A percentile compares a stretch with the other conserved stretches of the same genome.
Evolutionary conservation across 2,113 vertebrate genomes (phyloP).

Genomic region (Calidris pygmaea): DNA sequence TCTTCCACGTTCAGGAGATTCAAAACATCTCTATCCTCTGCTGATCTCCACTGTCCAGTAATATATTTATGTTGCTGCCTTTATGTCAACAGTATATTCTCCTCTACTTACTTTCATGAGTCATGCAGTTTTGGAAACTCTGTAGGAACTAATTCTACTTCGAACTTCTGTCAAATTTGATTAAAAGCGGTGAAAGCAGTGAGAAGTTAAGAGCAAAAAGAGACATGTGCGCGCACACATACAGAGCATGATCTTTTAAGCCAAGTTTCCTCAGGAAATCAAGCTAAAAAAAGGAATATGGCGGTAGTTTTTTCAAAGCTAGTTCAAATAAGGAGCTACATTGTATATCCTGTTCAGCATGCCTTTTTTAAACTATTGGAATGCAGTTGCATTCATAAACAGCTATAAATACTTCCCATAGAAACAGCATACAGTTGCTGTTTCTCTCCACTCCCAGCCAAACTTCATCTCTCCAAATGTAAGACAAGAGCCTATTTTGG

Average conservation of each 20-base stretch:
- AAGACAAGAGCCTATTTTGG: conserved; percentile 40
- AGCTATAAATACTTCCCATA: conserved; percentile 54
- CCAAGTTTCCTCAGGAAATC: conserved; percentile 22
- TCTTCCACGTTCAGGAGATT: background rate
- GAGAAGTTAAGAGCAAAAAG: background rate
- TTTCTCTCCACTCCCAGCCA: conserved; percentile 11
- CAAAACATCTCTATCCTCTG: background rate
- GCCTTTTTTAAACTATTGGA: conserved; percentile 33
- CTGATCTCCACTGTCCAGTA: background rate
- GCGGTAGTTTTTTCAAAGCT: background rate
- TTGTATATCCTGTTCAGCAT: background rate
- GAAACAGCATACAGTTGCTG: conserved; percentile 36
- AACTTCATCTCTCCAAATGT: conserved; percentile 13
- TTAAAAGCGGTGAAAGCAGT: background rate
- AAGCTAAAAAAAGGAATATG: conserved; percentile 11
- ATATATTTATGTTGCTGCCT: background rate
- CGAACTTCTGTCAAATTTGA: background rate
- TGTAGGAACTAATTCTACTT: background rate
- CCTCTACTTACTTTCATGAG: background rate
- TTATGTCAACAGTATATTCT: background rate
- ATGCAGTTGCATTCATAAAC: conserved; percentile 39
- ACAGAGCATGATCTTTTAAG: background rate
- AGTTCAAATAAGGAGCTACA: conserved; percentile 56
- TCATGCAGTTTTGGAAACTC: background rate
- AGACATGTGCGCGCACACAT: background rate